Base-by-base conservation (phyloP, 2,113 vertebrate species). In the Apeltes quadracus region DNA sequence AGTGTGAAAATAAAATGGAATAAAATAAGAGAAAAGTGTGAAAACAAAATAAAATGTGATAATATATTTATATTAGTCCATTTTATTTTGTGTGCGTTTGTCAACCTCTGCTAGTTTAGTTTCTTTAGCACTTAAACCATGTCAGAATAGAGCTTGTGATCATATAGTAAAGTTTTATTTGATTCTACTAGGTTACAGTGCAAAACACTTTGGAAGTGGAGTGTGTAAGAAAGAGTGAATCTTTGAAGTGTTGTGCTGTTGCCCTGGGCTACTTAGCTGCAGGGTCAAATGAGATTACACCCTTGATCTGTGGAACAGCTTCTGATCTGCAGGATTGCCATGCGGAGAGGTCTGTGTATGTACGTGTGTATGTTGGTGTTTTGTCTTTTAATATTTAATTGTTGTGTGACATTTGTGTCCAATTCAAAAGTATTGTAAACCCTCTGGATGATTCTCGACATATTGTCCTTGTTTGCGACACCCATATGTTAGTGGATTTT, bases 271-370 rank as follows among this genome's bases (percentile, higher is more conserved):
- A 79, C 89, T 89, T 85, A 90, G 81, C 81, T 82, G 36, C 69
- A 71, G 88, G 87, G 87, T 87, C 78, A 76, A 84, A 82, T 86
- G 74, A 87, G 84, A 89, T 91, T 90, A 88, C 85, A 87, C 87
- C 80, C 86, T 84, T 90, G 88, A 90, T 88, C 87, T 85, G 70
- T 44, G 79, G 32, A 34, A 6, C 80, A 65, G 84, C 50, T 46
- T 73, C 76, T 89, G 82, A 89, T 86, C 78, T 75, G 32, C 61
- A 61, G 76, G 72, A 78, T 86, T 85, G 57, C 56, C 63, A 36
- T n/a, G 43, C 13, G 61, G 65, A 67, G 53, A n/a, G n/a, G n/a
- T n/a, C n/a, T n/a, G 54, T 61, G 57, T 61, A 44, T 25, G 59
- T 75, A 36, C 61, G 53, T 58, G 58, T 56, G 59, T 75, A n/a